Evolutionary conservation across 2,888 invertebrate species (phyloP), one percentile per base, ranked within the genome.

Genomic region (Drosophila borborema): DNA sequence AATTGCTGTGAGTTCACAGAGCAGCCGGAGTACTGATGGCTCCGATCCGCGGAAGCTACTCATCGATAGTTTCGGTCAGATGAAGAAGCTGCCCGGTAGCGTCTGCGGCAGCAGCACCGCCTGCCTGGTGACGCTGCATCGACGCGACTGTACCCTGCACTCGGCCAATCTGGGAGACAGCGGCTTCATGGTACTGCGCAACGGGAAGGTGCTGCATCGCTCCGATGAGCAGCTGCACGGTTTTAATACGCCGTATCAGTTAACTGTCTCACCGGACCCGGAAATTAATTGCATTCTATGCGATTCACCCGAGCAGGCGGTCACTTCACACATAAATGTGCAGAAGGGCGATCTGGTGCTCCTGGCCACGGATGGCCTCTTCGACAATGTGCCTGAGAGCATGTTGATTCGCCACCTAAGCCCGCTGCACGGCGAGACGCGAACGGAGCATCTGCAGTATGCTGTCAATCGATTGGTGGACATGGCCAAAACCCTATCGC

Each of bases 111-210:
- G 99, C 94, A 98, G 98, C 93, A 99, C 99, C 82, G 99, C 99
- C 3, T 99, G 99, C 93, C 96, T 99, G 68, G 96, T 99, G 92
- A 96, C 98, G 76, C 94, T 99, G 73, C 97, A 98, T 92, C 96
- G 97, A 82, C 96, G 96, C 86, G 97, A 97, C 87, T 96, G 96
- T 91, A 96, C 96, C 78, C 95, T 99, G 91, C 97, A 98, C 90
- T 97, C 99, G 14, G 99, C 99, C 59, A 99, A 99, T 94, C 96
- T 99, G 79, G 99, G 99, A 8, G 99, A 99, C 94, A 98, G 98
- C 91, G 99, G 99, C 2, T 99, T 97, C 93, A 96, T 98, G 94
- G 96, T 99, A 53, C 96, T 98, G 54, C 95, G 98, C 34, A 95
- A 95, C 41, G 98, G 97, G 12, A 95, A 95, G 82, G 95, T 99